Conservation (phyloP, 1,140 invertebrate species). For the Caerostris darwini region DNA sequence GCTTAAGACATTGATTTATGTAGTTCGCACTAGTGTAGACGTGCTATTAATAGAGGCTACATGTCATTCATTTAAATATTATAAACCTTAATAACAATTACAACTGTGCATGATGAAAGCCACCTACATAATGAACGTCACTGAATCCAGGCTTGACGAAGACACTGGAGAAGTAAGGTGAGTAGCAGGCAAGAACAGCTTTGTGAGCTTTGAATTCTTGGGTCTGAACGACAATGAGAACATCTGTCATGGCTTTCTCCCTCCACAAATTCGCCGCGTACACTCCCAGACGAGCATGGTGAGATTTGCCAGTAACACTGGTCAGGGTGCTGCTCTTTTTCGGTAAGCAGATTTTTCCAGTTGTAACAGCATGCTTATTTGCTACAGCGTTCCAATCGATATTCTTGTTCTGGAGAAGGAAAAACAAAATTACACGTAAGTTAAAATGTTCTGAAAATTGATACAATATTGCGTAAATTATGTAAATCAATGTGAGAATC, state of each 20-base stretch:
- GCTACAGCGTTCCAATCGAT: background rate
- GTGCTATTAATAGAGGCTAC: no score
- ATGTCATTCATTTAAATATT: no score
- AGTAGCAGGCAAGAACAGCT: slow-evolving; percentile 76
- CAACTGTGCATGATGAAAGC: no score
- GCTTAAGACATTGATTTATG: no score
- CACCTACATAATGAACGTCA: slow-evolving; percentile 66
- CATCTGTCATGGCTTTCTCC: slow-evolving; percentile 65
- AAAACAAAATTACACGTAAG: no score
- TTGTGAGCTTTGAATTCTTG: slow-evolving; percentile 73
- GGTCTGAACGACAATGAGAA: slow-evolving; percentile 62
- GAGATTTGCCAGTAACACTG: background rate
- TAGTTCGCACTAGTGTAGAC: no score
- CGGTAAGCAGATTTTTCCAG: no score
- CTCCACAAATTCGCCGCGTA: slow-evolving; percentile 59
- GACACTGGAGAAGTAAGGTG: slow-evolving; percentile 63
- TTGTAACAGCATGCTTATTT: background rate
- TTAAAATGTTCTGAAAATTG: no score
- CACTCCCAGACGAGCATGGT: slow-evolving; percentile 55
- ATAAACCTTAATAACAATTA: no score
- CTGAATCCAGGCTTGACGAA: slow-evolving; percentile 59
- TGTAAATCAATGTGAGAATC: no score
- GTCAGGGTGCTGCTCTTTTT: background rate
- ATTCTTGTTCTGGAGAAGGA: background rate
- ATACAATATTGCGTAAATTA: no score